phyloP scores from a whole-genome alignment of 2,797 vertebrate genomes.

The Parambassis ranga region DNA sequence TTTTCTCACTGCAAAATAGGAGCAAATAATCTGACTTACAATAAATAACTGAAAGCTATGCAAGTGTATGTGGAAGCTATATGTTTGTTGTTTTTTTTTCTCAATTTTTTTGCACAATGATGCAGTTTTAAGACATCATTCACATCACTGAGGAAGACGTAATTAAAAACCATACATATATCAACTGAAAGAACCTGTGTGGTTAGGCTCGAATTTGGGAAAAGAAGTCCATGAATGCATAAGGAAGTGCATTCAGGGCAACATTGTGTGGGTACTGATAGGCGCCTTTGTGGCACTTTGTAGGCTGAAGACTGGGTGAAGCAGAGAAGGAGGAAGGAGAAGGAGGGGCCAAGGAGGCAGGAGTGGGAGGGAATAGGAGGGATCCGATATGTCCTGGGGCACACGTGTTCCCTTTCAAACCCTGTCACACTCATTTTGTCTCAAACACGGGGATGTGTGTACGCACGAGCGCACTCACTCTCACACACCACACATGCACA shows the following conservation, averaged over 20 bases:
- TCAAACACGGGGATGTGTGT: constrained; percentile 36
- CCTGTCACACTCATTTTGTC: constrained; percentile 68
- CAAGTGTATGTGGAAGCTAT: too few relatives aligned
- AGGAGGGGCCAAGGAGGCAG: constrained; percentile 46
- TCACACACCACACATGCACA: constrained; percentile 4
- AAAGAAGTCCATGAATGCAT: constrained; percentile 3
- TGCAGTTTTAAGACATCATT: too few relatives aligned
- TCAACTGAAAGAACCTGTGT: too few relatives aligned
- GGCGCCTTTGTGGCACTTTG: constrained; percentile 43
- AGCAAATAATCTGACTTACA: too few relatives aligned
- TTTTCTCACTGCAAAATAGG: too few relatives aligned
- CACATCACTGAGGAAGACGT: background rate
- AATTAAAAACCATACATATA: constrained; percentile 7
- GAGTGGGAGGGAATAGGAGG: constrained; percentile 36
- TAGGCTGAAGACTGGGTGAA: constrained; percentile 14
- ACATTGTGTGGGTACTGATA: constrained; percentile 29
- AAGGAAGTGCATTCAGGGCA: constrained; percentile 5
- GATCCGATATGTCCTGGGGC: constrained; percentile 58
- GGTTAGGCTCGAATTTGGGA: too few relatives aligned
- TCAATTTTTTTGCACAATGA: too few relatives aligned
- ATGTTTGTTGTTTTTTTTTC: too few relatives aligned
- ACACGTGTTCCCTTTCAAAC: constrained; percentile 76
- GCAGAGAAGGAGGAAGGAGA: constrained; percentile 19
- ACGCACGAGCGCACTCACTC: constrained; percentile 13
- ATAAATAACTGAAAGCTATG: too few relatives aligned